phyloP scores from a whole-genome alignment of 1,140 invertebrate genomes.

The Drosophila chauvacae region DNA sequence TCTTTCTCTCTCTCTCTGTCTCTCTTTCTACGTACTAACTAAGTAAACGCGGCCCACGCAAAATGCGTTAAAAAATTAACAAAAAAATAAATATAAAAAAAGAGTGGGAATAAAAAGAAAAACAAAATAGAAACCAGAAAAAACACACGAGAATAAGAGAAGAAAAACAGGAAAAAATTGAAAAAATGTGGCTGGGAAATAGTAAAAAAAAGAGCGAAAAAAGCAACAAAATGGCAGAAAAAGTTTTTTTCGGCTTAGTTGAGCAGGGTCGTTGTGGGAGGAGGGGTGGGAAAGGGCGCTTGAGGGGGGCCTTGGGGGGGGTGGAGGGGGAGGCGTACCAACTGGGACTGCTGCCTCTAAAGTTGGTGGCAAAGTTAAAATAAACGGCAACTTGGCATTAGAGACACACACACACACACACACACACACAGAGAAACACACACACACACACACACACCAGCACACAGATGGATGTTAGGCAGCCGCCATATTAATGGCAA shows the following conservation, averaged over 20 bases:
- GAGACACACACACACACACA: slow-evolving; percentile 68
- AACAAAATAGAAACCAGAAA: slow-evolving; percentile 34
- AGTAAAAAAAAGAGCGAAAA: slow-evolving; percentile 49
- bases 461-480: slow-evolving; percentile 71
- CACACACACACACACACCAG: slow-evolving; percentile 21
- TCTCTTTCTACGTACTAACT: slow-evolving; percentile 32
- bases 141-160: slow-evolving; percentile 10
- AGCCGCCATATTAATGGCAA: slow-evolving; percentile 82
- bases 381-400: slow-evolving; percentile 83
- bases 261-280: slow-evolving; percentile 6
- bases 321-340: slow-evolving; percentile 6
- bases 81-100: slow-evolving; percentile 26
- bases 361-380: slow-evolving; percentile 81
- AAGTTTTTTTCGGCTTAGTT: slow-evolving; percentile 68
- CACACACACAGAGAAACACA: slow-evolving; percentile 21
- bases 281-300: no score
- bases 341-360: slow-evolving; percentile 69
- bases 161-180: slow-evolving; percentile 37
- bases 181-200: slow-evolving; percentile 70
- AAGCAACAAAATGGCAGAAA: slow-evolving; percentile 74
- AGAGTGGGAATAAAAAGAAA: not conserved
- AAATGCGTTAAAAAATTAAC: slow-evolving; percentile 74
- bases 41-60: slow-evolving; percentile 52
- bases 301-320: no score
- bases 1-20: no score